Percentiles rank a stretch among this genome's conserved stretches.
These are phyloP conservation scores for Hephaestus fuliginosus DNA, from an alignment of 2,797 vertebrate genomes.

Conservation along the genomic window DNA sequence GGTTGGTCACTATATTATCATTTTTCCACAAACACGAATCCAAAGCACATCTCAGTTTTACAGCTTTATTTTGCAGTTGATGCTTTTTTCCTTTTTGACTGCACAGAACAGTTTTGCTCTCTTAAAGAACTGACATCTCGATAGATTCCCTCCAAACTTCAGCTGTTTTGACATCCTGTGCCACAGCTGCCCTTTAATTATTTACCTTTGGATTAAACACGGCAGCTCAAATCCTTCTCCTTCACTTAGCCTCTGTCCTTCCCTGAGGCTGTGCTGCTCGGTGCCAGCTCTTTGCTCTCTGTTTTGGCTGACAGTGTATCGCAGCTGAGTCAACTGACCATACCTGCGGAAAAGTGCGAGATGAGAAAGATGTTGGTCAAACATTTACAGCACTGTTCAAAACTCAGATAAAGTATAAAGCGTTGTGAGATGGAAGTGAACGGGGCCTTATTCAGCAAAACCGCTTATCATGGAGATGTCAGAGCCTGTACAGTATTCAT, in stretches of 20 bases:
- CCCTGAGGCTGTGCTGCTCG: constrained; percentile 3
- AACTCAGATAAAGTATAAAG: not conserved
- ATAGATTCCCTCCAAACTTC: not conserved
- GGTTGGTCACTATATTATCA: too few species aligned
- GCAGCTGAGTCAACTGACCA: not conserved
- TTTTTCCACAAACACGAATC: not conserved
- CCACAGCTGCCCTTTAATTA: constrained; percentile 13
- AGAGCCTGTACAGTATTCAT: not conserved
- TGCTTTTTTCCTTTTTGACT: not conserved
- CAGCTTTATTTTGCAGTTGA: not conserved
- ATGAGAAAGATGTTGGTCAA: not conserved
- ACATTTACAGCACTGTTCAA: not conserved
- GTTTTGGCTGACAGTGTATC: not conserved
- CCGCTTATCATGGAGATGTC: not conserved
- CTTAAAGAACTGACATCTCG: not conserved
- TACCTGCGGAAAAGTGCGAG: not conserved
- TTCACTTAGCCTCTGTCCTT: constrained; percentile 1
- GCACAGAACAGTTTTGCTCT: not conserved
- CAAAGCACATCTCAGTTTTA: not conserved
- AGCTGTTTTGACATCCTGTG: constrained; percentile 3
- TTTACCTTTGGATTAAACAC: constrained; percentile 34
- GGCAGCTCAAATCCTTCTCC: constrained; percentile 9
- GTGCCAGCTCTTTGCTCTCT: not conserved
- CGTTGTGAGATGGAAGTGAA: not conserved
- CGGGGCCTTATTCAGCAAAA: not conserved